Conservation (phyloP, 2,888 invertebrate species). For the Cosmopolites sordidus region DNA sequence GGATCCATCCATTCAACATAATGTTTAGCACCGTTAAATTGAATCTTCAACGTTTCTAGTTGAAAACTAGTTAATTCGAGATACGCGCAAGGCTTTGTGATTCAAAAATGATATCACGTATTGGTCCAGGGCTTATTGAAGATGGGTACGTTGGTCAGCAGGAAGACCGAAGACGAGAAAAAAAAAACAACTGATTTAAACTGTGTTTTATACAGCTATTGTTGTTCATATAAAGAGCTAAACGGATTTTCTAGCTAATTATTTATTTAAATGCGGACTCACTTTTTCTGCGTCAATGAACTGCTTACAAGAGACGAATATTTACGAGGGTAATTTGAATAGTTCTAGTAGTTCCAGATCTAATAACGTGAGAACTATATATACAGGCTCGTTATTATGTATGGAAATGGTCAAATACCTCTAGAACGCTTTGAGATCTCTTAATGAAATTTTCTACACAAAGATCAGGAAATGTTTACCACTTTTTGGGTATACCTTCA, state of each 20-base stretch:
- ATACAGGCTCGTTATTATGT: too few species aligned
- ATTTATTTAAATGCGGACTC: conserved; percentile 14
- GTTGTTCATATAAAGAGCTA: conserved; percentile 7
- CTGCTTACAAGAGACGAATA: neutral
- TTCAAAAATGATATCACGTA: conserved; percentile 15
- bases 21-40: neutral
- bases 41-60: neutral
- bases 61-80: conserved; percentile 3
- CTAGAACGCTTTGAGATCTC: too few species aligned
- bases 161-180: neutral
- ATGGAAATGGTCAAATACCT: too few species aligned
- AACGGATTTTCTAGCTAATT: conserved; percentile 12
- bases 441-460: too few species aligned
- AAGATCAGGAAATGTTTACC: too few species aligned
- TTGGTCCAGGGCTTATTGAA: neutral
- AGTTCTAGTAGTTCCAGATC: too few species aligned
- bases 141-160: neutral
- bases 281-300: conserved; percentile 6
- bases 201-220: conserved; percentile 1
- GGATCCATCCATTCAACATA: neutral
- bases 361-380: too few species aligned
- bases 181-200: conserved; percentile 2
- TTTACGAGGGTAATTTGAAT: too few species aligned
- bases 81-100: conserved; percentile 6
- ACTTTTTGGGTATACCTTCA: too few species aligned